A percentile compares a stretch with the other conserved stretches of the same genome.
Evolutionary conservation across 2,797 vertebrate species (phyloP).

Genomic region (Synaphobranchus kaupii): DNA sequence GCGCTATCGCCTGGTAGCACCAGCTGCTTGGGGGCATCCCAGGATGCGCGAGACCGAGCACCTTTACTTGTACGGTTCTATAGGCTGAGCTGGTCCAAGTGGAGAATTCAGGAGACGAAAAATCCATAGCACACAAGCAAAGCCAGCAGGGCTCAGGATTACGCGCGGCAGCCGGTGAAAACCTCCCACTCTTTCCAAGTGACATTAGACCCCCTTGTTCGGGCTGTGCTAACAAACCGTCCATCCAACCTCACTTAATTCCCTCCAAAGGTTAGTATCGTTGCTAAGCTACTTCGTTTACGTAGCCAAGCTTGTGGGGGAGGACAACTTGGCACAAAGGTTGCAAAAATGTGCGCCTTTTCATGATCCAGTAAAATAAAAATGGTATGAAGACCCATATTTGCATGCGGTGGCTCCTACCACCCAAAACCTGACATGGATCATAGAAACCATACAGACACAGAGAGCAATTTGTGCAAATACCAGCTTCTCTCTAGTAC

Average conservation of each 20-base stretch:
- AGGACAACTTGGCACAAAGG: conserved; percentile 40
- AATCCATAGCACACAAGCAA: not conserved
- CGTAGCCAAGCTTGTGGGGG: conserved; percentile 49
- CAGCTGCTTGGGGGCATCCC: not conserved
- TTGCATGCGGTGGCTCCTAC: not conserved
- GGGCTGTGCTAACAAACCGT: conserved; percentile 58
- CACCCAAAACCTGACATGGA: not conserved
- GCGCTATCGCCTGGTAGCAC: not conserved
- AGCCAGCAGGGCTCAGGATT: conserved; percentile 33
- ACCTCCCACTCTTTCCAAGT: conserved; percentile 51
- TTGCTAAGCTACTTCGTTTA: conserved; percentile 64
- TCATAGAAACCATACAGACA: not conserved
- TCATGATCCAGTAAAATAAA: not conserved
- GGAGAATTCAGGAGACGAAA: not conserved
- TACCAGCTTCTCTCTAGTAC: not conserved
- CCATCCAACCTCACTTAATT: conserved; percentile 62
- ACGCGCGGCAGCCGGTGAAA: conserved; percentile 45
- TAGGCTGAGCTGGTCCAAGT: not conserved
- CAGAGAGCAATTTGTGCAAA: not conserved
- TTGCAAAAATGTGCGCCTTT: conserved; percentile 35
- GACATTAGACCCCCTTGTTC: conserved; percentile 44
- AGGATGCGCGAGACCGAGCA: not conserved
- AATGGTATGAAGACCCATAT: not conserved
- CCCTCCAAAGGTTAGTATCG: conserved; percentile 66
- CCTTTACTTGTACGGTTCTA: not conserved